Base-by-base conservation (phyloP, 2,888 invertebrate genomes). In the Lypha dubia region DNA sequence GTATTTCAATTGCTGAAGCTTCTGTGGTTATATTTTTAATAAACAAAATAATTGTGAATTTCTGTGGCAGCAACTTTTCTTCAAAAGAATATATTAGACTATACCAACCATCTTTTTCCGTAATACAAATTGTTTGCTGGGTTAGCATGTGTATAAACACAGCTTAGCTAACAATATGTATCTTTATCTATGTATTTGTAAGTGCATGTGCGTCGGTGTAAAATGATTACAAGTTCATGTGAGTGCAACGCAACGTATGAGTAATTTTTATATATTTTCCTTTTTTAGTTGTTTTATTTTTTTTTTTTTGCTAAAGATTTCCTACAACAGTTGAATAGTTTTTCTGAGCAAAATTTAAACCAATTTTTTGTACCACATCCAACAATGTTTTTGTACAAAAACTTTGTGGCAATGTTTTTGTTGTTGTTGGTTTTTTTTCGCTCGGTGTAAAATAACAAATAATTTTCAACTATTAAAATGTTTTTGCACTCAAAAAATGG, bases 391-490 rank as follows among this genome's bases (percentile, higher is more conserved):
- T n/a, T 62, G 65, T 79, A 22, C 20, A 22, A n/a, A 79, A 79
- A 58, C 65, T 65, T 17, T 75, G 79, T 63, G 75, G 79, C 58
- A 22, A 22, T 74, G 58, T 32, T 28, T 41, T 41, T 22, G 74
- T n/a, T n/a, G n/a, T n/a, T n/a, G n/a, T n/a, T n/a, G n/a, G n/a
- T n/a, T n/a, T n/a, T n/a, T n/a, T n/a, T n/a, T n/a, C n/a, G n/a
- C n/a, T n/a, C n/a, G 62, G 15, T 83, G 68, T 68, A 70, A 83
- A 83, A 9, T 35, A 79, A 56, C 63, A 74, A 60, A 68, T 58
- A 65, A 65, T 63, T 83, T 74, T 32, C 28, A 46, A 73, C 62
- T 32, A 58, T 58, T 58, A 74, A 75, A 83, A 74, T 79, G 58
- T 71, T 70, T 28, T 44, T 65, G 58, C 24, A 38, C 13, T 65